Evolutionary conservation across 2,113 vertebrate species (phyloP), one percentile per base, ranked within the genome.

Genomic region (Tragelaphus buxtoni): DNA sequence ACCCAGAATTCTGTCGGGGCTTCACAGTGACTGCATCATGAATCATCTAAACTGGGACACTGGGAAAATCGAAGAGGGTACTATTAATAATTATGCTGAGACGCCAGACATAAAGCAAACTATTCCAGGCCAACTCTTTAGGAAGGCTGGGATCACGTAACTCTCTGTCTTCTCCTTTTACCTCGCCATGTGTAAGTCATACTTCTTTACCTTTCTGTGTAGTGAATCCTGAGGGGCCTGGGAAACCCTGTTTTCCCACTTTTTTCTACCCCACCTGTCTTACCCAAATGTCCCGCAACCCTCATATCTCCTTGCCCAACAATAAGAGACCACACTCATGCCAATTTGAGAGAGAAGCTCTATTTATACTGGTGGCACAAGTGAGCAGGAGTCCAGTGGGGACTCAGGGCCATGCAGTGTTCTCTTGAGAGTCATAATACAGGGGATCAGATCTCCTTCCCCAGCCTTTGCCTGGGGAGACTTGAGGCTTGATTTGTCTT

Each of bases 261-360:
- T 83, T 83, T 88, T 26, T 20, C 56, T 61, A 4, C 6, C 20
- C 47, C 26, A 65, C 26, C 22, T 47, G 2, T 95, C 47, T 91
- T 91, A 87, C 55, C 56, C 90, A 95, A 56, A 79, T 96, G 63
- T 63, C 55, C 72, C 56, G 17, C 82, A 65, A 53, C 32, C 77
- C 24, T 74, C 39, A 14, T 35, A 51, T 24, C 58, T 74, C 16
- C 89, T 81, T 94, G 42, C 61, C 87, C 85, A 85, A 55, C 55
- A 95, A 35, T 80, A 63, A 97, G 72, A 96, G 93, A 94, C 76
- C 81, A 88, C 63, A 83, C 58, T 32, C 56, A 42, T 88, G 95
- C 76, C 84, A 55, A 53, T 47, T 32, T 92, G 51, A 76, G 83
- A 91, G 65, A 95, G 51, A 89, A 98, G 61, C 82, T 96, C 45